Conservation (phyloP, 2,797 vertebrate genomes). For the Malacoctenus gilli region DNA sequence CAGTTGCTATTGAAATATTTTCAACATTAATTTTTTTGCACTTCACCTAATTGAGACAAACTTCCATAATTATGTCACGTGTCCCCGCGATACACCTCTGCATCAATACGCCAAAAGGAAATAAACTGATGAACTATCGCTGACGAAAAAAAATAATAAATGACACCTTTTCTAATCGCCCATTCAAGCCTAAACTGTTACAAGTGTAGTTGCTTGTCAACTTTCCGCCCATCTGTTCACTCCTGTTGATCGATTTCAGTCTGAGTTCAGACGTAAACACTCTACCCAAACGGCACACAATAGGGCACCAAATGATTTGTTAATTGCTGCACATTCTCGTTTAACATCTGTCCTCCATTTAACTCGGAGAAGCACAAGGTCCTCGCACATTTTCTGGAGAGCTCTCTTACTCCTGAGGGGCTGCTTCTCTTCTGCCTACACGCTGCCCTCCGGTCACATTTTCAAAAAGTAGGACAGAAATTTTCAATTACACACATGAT, state of each 20-base stretch:
- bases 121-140: slow-evolving; percentile 2
- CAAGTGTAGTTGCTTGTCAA: slow-evolving; percentile 10
- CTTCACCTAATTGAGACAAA: too few relatives aligned
- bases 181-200: slow-evolving; percentile 14
- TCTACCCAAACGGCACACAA: slow-evolving; percentile 26
- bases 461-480: background rate
- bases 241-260: slow-evolving; percentile 37
- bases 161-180: slow-evolving; percentile 6
- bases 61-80: background rate
- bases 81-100: background rate
- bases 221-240: slow-evolving; percentile 37
- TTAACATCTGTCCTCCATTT: slow-evolving; percentile 37
- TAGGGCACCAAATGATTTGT: slow-evolving; percentile 27
- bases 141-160: background rate
- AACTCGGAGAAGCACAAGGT: slow-evolving; percentile 7
- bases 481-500: background rate
- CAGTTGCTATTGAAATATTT: too few relatives aligned
- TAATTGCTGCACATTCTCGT: slow-evolving; percentile 30
- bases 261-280: slow-evolving; percentile 41
- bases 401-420: background rate
- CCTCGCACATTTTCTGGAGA: slow-evolving; percentile 12
- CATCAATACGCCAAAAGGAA: background rate
- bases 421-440: background rate
- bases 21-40: background rate
- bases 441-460: background rate